Percentiles rank a stretch among this genome's conserved stretches.
Conservation (phyloP, 2,113 vertebrate genomes). For the Sminthopsis crassicaudata region DNA sequence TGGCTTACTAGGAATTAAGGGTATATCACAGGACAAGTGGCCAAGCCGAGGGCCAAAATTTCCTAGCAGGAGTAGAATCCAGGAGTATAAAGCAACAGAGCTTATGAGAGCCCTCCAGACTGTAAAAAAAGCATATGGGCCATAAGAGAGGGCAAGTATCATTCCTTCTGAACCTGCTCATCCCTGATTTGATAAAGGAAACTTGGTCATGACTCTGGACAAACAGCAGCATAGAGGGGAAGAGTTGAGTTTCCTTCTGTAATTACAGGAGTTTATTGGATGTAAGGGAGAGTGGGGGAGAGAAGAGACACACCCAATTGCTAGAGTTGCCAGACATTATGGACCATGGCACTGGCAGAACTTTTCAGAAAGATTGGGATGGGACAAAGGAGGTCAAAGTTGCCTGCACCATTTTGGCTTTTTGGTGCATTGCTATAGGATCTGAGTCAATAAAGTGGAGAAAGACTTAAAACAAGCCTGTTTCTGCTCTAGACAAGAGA, state of each 20-base stretch:
- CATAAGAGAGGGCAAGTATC: slow-evolving; percentile 60
- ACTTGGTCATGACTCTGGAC: slow-evolving; percentile 22
- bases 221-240: slow-evolving; percentile 32
- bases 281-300: accelerated
- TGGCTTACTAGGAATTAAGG: background rate
- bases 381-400: background rate
- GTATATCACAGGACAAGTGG: background rate
- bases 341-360: background rate
- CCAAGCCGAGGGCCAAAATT: background rate
- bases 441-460: background rate
- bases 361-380: background rate
- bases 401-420: background rate
- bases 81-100: background rate
- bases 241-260: background rate
- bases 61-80: slow-evolving; percentile 4
- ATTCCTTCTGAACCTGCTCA: slow-evolving; percentile 70
- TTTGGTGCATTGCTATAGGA: background rate
- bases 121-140: slow-evolving; percentile 40
- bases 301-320: background rate
- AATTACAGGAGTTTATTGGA: background rate
- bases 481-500: background rate
- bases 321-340: background rate
- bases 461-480: background rate
- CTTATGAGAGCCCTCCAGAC: slow-evolving; percentile 15
- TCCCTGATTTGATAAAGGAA: slow-evolving; percentile 53